Conservation (phyloP, 1,140 invertebrate genomes). For the Listronotus bonariensis region DNA sequence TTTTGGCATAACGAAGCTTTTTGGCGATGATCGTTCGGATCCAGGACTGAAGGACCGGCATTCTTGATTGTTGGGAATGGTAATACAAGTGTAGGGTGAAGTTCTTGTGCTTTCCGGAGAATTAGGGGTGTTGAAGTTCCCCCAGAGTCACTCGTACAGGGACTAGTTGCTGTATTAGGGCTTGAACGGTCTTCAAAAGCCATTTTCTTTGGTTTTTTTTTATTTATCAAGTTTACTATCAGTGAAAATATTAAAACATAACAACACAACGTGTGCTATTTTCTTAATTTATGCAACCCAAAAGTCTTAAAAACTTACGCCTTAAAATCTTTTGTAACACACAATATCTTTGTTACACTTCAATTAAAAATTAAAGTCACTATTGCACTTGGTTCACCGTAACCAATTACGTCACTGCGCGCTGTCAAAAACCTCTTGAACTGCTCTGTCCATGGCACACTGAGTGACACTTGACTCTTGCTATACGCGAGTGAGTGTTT, state of each 20-base stretch:
- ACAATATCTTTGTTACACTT: not conserved
- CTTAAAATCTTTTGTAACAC: too few species aligned
- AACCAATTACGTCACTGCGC: constrained; percentile 9
- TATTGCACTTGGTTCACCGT: constrained; percentile 5
- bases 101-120: constrained; percentile 54
- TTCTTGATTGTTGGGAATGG: constrained; percentile 43
- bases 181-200: constrained; percentile 55
- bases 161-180: constrained; percentile 49
- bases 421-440: constrained; percentile 7
- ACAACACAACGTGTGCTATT: too few species aligned
- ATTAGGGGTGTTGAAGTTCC: constrained; percentile 45
- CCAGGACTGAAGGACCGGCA: constrained; percentile 18
- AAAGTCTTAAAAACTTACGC: too few species aligned
- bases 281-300: too few species aligned
- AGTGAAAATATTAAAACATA: too few species aligned
- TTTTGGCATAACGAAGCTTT: constrained; percentile 30
- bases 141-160: constrained; percentile 23
- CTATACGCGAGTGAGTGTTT: constrained; percentile 49
- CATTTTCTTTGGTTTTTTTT: too few species aligned
- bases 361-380: constrained; percentile 1
- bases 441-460: constrained; percentile 31
- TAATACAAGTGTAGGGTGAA: constrained; percentile 52
- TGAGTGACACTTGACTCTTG: constrained; percentile 33
- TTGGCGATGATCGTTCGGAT: constrained; percentile 35
- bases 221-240: too few species aligned